A percentile compares a stretch with the other conserved stretches of the same genome.
These are phyloP conservation scores for Apteryx owenii DNA, from an alignment of 2,113 vertebrate species.

Conservation along the genomic window DNA sequence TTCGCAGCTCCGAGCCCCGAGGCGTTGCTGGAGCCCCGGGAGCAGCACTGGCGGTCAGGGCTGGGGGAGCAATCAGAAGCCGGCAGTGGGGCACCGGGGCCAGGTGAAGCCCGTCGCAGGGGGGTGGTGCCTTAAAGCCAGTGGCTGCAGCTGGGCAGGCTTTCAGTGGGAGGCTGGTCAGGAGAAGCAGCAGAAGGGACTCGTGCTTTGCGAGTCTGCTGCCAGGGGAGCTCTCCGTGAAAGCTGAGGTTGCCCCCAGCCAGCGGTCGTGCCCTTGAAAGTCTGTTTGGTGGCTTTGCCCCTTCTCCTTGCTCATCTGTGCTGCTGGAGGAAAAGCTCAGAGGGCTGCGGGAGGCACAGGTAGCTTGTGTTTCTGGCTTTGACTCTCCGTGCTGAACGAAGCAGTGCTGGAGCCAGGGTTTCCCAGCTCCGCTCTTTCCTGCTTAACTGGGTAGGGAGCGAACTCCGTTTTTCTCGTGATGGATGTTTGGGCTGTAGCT, in stretches of 20 bases:
- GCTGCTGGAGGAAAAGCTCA: fast-evolving
- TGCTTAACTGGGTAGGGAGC: neutral
- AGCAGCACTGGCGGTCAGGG: neutral
- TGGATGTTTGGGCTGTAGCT: neutral
- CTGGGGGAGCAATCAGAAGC: neutral
- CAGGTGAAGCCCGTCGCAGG: conserved; percentile 1
- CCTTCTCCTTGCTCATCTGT: neutral
- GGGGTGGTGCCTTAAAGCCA: neutral
- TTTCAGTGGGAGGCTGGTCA: fast-evolving
- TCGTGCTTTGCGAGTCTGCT: fast-evolving
- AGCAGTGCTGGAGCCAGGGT: neutral
- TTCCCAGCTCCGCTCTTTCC: fast-evolving
- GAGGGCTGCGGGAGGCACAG: neutral
- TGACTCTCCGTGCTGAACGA: fast-evolving
- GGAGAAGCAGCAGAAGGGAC: fast-evolving
- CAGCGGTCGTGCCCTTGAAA: neutral
- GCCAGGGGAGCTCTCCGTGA: fast-evolving
- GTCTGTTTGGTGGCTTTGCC: neutral
- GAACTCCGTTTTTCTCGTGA: neutral
- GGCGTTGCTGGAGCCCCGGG: neutral
- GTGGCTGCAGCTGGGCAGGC: fast-evolving
- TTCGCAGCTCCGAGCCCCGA: neutral
- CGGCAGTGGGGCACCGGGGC: neutral
- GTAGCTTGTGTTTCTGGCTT: neutral
- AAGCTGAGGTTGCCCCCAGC: fast-evolving